Conservation (phyloP, 2,888 invertebrate genomes). For the Sphaeridia pumilis region DNA sequence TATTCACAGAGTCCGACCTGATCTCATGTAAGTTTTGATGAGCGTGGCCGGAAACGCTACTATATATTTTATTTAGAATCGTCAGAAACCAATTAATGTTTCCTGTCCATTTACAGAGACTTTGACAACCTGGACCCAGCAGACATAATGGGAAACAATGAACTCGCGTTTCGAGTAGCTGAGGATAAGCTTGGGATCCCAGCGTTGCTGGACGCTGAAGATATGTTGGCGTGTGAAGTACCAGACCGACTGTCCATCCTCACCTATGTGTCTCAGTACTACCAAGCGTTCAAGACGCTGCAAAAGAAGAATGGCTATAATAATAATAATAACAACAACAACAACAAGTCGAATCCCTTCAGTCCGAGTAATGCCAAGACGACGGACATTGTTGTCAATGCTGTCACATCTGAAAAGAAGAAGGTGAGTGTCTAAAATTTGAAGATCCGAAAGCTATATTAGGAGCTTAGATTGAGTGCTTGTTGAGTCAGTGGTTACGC, state of each 20-base stretch:
- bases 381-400: background rate
- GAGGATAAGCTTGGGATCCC: slow-evolving; percentile 35
- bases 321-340: slow-evolving; percentile 2
- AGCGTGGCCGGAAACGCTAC: too few species aligned
- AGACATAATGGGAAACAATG: slow-evolving; percentile 33
- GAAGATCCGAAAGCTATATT: too few species aligned
- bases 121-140: slow-evolving; percentile 35
- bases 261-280: slow-evolving; percentile 35
- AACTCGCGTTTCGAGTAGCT: slow-evolving; percentile 34
- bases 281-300: slow-evolving; percentile 29
- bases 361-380: too few species aligned
- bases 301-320: slow-evolving; percentile 10
- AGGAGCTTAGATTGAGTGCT: too few species aligned
- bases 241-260: slow-evolving; percentile 35
- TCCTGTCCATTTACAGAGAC: too few species aligned
- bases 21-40: slow-evolving; percentile 83
- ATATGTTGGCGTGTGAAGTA: slow-evolving; percentile 34
- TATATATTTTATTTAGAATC: too few species aligned
- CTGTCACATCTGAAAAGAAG: slow-evolving; percentile 1
- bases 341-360: background rate
- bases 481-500: too few species aligned
- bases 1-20: slow-evolving; percentile 89
- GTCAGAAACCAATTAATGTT: too few species aligned
- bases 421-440: too few species aligned
- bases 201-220: slow-evolving; percentile 25